A percentile compares a stretch with the other conserved stretches of the same genome.
phyloP scores from a whole-genome alignment of 2,888 invertebrate genomes.

The Nysson spinosus region DNA sequence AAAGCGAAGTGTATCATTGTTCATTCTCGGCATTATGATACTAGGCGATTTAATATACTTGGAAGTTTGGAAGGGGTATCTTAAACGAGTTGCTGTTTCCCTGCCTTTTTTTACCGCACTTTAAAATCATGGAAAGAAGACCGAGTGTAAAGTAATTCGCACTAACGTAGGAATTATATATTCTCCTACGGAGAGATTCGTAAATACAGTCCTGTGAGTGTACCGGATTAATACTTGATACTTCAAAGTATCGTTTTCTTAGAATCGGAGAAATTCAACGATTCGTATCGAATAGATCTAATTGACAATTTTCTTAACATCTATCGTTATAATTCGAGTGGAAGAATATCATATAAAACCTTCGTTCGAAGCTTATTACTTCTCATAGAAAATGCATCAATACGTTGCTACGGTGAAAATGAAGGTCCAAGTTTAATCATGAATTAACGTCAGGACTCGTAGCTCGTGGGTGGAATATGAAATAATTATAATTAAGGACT shows the following conservation, averaged over 20 bases:
- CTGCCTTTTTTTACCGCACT: too few species aligned
- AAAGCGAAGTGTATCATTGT: too few species aligned
- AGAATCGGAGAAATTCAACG: constrained; percentile 5
- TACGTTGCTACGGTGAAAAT: constrained; percentile 36
- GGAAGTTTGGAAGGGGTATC: too few species aligned
- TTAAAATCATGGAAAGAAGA: too few species aligned
- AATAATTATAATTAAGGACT: not conserved
- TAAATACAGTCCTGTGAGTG: too few species aligned
- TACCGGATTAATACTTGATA: not conserved
- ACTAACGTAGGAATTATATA: not conserved
- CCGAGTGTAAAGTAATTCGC: too few species aligned
- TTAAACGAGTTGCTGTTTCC: too few species aligned
- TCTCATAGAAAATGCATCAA: constrained; percentile 13
- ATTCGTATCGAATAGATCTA: constrained; percentile 51
- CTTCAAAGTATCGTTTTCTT: not conserved
- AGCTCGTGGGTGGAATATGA: constrained; percentile 7
- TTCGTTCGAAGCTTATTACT: constrained; percentile 31
- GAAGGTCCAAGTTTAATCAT: constrained; percentile 42
- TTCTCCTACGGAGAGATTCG: too few species aligned
- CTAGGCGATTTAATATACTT: too few species aligned
- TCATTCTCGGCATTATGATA: too few species aligned
- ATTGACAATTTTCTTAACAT: constrained; percentile 64
- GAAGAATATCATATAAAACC: constrained; percentile 63
- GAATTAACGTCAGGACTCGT: constrained; percentile 19
- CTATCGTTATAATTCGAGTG: constrained; percentile 59